Conservation (phyloP, 35 echinoderm and acorn worm species). For the Chiridota heheva region DNA sequence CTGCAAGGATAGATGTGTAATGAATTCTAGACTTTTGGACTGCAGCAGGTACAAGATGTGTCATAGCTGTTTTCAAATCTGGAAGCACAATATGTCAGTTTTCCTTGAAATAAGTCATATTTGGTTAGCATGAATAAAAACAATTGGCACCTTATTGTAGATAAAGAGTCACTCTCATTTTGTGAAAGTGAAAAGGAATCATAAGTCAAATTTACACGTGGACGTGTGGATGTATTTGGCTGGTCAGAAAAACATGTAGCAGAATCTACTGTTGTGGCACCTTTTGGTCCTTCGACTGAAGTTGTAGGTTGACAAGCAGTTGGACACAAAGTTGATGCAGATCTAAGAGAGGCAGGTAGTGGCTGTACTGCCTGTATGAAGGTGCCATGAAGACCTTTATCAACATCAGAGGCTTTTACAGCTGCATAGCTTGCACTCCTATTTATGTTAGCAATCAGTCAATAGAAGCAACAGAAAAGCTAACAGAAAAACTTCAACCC, state of each 20-base stretch:
- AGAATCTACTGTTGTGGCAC: background rate
- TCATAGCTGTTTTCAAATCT: background rate
- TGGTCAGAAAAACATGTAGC: no score
- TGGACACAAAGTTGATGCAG: background rate
- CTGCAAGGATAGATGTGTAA: background rate
- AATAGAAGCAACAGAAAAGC: conserved; percentile 37
- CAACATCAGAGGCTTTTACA: conserved; percentile 1
- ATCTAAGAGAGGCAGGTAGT: no score
- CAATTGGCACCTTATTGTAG: background rate
- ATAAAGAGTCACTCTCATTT: background rate
- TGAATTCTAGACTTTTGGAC: background rate
- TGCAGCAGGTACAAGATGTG: background rate
- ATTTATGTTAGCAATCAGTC: conserved; percentile 60
- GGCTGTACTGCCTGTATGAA: conserved; percentile 54
- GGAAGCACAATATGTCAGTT: background rate
- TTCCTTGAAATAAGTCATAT: background rate
- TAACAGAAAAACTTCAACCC: background rate
- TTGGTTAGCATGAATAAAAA: background rate
- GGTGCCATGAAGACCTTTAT: conserved; percentile 54
- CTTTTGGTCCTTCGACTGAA: background rate
- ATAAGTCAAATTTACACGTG: background rate
- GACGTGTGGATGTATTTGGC: background rate
- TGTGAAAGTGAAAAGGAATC: background rate
- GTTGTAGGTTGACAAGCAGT: no score
- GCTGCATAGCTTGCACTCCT: conserved; percentile 21